phyloP scores from a whole-genome alignment of 1,140 invertebrate species.

The Leptonema lineaticorne region DNA sequence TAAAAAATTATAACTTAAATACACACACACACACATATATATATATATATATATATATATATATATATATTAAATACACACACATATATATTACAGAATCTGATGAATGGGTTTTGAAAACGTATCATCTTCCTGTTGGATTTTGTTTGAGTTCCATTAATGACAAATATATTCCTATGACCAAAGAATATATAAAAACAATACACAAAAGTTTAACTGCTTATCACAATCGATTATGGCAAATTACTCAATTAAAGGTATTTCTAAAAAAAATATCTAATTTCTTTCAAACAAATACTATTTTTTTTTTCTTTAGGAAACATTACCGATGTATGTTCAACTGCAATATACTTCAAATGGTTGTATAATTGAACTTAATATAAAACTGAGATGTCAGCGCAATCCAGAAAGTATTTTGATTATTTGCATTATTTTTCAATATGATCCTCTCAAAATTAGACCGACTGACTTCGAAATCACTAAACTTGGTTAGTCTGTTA shows the following conservation, averaged over 20 bases:
- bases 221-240: constrained; percentile 3
- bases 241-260: constrained; percentile 13
- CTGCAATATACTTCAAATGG: neutral
- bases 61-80: no score
- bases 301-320: constrained; percentile 11
- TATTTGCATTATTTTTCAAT: neutral
- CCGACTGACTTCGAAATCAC: constrained; percentile 1
- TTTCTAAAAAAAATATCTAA: neutral
- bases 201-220: constrained; percentile 7
- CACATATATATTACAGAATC: constrained; percentile 15
- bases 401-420: neutral
- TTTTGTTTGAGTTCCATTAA: neutral
- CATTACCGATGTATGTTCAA: neutral
- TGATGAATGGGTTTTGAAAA: constrained; percentile 6
- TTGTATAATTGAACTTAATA: neutral
- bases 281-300: neutral
- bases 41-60: no score
- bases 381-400: neutral
- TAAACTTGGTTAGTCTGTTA: neutral
- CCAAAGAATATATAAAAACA: neutral
- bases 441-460: neutral
- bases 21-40: neutral
- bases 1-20: neutral
- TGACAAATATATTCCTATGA: neutral
- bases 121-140: constrained; percentile 3